Evolutionary conservation across 1,140 invertebrate species (phyloP).

Genomic region (Anthonomus grandis): DNA sequence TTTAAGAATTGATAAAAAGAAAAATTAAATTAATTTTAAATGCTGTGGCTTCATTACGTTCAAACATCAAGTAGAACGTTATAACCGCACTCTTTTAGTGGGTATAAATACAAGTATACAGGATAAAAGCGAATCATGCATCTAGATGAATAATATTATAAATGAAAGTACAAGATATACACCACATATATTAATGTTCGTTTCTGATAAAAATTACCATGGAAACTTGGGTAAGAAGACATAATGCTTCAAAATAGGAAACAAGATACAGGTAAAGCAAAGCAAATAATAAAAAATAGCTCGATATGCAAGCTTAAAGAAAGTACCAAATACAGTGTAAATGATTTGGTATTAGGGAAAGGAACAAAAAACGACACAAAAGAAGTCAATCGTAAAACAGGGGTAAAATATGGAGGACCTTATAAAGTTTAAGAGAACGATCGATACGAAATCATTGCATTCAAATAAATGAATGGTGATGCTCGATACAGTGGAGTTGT

Average conservation of each 20-base stretch:
- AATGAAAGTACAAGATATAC: too few species aligned
- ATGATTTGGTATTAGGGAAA: conserved; percentile 9
- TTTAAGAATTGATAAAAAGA: too few species aligned
- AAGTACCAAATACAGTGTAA: conserved; percentile 13
- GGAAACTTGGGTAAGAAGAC: conserved; percentile 6
- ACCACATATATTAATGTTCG: too few species aligned
- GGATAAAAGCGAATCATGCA: too few species aligned
- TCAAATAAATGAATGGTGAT: conserved; percentile 19
- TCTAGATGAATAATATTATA: too few species aligned
- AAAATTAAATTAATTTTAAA: too few species aligned
- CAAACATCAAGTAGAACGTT: too few species aligned
- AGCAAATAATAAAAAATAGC: conserved; percentile 16
- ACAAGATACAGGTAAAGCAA: conserved; percentile 8
- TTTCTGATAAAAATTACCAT: conserved; percentile 4
- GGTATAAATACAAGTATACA: too few species aligned
- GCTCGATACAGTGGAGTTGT: conserved; percentile 5
- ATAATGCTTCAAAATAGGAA: conserved; percentile 1
- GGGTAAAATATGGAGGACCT: conserved; percentile 19
- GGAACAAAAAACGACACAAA: conserved; percentile 6
- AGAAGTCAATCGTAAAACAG: conserved; percentile 15
- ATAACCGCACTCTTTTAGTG: too few species aligned
- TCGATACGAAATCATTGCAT: conserved; percentile 16
- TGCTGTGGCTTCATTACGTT: too few species aligned
- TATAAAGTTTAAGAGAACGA: conserved; percentile 22
- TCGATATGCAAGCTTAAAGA: conserved; percentile 18